These are phyloP conservation scores for Hyles euphorbiae DNA, from an alignment of 1,140 invertebrate genomes.

Conservation along the genomic window DNA sequence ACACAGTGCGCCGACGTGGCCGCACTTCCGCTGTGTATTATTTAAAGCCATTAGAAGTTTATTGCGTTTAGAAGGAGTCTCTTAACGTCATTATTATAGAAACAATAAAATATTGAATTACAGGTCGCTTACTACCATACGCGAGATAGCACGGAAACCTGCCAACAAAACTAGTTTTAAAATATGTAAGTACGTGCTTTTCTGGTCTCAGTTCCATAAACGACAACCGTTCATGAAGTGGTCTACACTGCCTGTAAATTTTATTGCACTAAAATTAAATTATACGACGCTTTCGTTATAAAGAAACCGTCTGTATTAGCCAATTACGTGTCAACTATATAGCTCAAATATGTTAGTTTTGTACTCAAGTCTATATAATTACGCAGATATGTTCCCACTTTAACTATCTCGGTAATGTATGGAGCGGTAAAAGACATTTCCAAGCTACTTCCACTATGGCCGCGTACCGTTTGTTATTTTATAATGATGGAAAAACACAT, in stretches of 20 bases:
- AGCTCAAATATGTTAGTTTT: not conserved
- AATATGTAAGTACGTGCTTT: slow-evolving; percentile 26
- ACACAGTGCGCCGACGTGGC: no score
- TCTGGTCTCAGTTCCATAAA: slow-evolving; percentile 18
- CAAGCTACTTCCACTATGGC: no score
- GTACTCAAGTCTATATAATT: no score
- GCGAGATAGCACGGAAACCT: slow-evolving; percentile 28
- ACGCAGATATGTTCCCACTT: no score
- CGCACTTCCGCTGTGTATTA: no score
- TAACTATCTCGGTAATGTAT: no score
- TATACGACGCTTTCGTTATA: slow-evolving; percentile 12
- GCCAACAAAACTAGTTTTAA: slow-evolving; percentile 32
- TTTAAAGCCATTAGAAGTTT: not conserved
- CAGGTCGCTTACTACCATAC: slow-evolving; percentile 16
- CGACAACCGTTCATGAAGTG: slow-evolving; percentile 10
- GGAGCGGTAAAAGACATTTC: no score
- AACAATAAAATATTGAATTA: slow-evolving; percentile 25
- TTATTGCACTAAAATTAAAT: slow-evolving; percentile 13
- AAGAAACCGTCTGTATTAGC: not conserved
- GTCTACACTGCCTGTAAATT: slow-evolving; percentile 10
- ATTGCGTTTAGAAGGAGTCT: not conserved
- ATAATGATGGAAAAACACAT: no score
- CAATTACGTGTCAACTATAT: slow-evolving; percentile 2
- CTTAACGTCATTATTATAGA: no score
- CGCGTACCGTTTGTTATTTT: no score